These are phyloP conservation scores for Limnephilus auricula DNA, from an alignment of 2,888 invertebrate species.

Conservation along the genomic window DNA sequence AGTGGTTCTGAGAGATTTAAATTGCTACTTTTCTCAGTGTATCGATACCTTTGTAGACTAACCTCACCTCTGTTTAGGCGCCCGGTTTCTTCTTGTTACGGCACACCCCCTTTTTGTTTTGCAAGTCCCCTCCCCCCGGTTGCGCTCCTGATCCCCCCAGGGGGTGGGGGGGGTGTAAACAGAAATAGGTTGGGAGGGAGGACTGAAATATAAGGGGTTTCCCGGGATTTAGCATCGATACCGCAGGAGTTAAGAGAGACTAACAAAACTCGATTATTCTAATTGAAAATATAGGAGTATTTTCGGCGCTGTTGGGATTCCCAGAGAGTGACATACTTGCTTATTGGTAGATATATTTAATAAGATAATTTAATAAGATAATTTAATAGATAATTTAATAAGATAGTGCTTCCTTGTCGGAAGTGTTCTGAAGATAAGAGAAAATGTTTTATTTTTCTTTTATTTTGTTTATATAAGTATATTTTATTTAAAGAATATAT, in stretches of 20 bases:
- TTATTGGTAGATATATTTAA: not conserved
- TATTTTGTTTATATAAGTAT: no score
- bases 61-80: not conserved
- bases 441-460: not conserved
- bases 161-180: not conserved
- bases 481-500: no score
- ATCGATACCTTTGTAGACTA: not conserved
- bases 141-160: not conserved
- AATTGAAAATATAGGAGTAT: not conserved
- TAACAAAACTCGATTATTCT: not conserved
- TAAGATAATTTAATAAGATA: not conserved
- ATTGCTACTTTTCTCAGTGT: not conserved
- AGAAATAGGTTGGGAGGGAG: no score
- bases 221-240: not conserved
- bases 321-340: not conserved
- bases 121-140: not conserved
- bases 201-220: conserved; percentile 7
- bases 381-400: not conserved
- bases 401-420: not conserved
- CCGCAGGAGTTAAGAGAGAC: not conserved
- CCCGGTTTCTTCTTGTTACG: conserved; percentile 25
- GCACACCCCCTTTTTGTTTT: conserved; percentile 2
- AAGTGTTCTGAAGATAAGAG: not conserved
- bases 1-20: not conserved
- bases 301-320: not conserved